These are phyloP conservation scores for Troglohyphantes excavatus DNA, from an alignment of 2,888 invertebrate species.

Conservation along the genomic window DNA sequence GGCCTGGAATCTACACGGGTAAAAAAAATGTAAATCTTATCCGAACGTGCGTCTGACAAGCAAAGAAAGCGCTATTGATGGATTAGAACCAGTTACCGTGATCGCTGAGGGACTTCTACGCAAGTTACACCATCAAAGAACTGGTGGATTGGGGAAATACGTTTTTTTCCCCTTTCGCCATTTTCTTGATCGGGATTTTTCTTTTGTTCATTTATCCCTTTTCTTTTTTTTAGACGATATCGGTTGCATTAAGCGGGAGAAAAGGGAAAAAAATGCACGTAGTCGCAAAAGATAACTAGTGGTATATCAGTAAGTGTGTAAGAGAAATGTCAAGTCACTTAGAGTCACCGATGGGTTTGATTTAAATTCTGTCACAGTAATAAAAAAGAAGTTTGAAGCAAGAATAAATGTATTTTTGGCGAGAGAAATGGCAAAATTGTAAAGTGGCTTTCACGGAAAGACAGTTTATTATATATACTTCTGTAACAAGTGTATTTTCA, in stretches of 20 bases:
- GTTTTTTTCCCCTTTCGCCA: constrained; percentile 5
- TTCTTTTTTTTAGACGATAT: background rate
- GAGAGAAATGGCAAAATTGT: no score
- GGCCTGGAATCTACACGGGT: background rate
- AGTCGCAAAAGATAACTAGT: background rate
- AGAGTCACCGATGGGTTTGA: background rate
- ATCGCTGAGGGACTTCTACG: constrained; percentile 35
- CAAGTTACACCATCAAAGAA: constrained; percentile 39
- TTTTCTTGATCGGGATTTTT: constrained; percentile 16
- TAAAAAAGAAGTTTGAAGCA: no score
- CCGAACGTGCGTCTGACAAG: constrained; percentile 49
- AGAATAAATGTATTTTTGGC: no score
- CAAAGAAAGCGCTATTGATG: constrained; percentile 42
- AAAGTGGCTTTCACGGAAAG: no score
- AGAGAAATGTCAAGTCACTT: background rate
- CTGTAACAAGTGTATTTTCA: no score
- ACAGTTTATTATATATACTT: no score
- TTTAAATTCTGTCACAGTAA: background rate
- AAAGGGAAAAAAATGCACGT: constrained; percentile 6
- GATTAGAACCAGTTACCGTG: constrained; percentile 45
- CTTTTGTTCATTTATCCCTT: background rate
- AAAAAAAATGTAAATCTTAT: constrained; percentile 44
- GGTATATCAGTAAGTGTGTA: constrained; percentile 5
- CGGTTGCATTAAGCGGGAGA: background rate
- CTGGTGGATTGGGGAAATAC: constrained; percentile 1